These are phyloP conservation scores for Oryzaephilus surinamensis DNA, from an alignment of 1,140 invertebrate genomes.

Conservation along the genomic window DNA sequence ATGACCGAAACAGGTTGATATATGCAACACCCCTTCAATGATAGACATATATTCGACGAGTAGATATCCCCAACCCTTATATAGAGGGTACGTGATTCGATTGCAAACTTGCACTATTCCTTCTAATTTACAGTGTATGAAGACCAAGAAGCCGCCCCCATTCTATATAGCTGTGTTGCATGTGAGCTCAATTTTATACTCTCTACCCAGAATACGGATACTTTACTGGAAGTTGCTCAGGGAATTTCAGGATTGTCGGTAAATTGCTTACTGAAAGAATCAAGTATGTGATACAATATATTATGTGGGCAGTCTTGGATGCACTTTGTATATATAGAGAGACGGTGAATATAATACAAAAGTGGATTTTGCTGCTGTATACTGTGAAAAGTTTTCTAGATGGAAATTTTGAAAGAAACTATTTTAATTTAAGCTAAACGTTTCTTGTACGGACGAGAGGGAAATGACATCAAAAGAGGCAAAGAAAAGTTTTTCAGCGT, in stretches of 20 bases:
- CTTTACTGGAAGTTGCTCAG: conserved; percentile 11
- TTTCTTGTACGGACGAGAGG: too few species aligned
- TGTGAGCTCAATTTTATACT: conserved; percentile 13
- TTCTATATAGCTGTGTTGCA: conserved; percentile 9
- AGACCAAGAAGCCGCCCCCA: too few species aligned
- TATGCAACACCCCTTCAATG: too few species aligned
- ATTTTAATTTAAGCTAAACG: too few species aligned
- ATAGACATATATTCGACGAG: conserved; percentile 16
- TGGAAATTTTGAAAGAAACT: too few species aligned
- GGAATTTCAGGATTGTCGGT: conserved; percentile 5
- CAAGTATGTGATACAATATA: conserved; percentile 3
- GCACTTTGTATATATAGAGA: neutral
- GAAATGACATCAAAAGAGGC: too few species aligned
- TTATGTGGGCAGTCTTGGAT: conserved; percentile 1
- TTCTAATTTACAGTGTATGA: conserved; percentile 18
- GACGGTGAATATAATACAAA: conserved; percentile 3
- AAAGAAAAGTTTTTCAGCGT: too few species aligned
- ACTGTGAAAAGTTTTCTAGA: too few species aligned
- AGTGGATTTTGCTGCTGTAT: conserved; percentile 1
- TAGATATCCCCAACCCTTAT: conserved; percentile 16
- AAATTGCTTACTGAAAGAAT: conserved; percentile 1
- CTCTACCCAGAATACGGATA: conserved; percentile 8
- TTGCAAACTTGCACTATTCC: conserved; percentile 13
- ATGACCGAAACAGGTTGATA: too few species aligned
- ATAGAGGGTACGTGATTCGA: conserved; percentile 12